Conservation (phyloP, 2,797 vertebrate species). For the Propithecus perrieri region DNA sequence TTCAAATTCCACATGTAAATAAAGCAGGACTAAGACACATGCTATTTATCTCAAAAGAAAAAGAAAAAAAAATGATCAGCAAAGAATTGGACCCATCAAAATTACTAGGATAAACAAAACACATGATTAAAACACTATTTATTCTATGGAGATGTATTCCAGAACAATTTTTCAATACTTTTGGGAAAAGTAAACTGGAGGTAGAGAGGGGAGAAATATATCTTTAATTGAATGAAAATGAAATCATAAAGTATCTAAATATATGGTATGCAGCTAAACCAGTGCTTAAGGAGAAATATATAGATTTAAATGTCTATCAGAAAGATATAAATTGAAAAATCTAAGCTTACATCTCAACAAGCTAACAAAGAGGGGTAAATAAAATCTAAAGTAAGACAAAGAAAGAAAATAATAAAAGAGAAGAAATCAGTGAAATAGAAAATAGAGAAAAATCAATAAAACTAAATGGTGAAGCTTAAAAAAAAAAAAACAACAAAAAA, state of each 20-base stretch:
- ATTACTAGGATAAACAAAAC: neutral
- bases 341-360: neutral
- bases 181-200: neutral
- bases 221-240: neutral
- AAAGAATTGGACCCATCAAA: neutral
- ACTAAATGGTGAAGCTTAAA: neutral
- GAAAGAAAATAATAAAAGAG: neutral
- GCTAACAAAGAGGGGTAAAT: neutral
- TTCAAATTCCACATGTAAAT: neutral
- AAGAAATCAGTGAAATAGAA: neutral
- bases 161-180: neutral
- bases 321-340: neutral
- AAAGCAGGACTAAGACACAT: neutral
- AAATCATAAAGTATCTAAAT: neutral
- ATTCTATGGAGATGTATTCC: neutral
- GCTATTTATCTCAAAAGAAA: neutral
- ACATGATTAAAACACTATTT: neutral
- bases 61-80: neutral
- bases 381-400: conserved; percentile 2
- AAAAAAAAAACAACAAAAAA: neutral
- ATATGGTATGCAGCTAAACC: neutral
- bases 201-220: neutral
- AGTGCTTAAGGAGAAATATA: neutral
- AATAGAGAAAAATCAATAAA: neutral
- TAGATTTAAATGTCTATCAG: neutral